Base-by-base conservation (phyloP, 2,888 invertebrate species). In the Hipparchia sbordonii region DNA sequence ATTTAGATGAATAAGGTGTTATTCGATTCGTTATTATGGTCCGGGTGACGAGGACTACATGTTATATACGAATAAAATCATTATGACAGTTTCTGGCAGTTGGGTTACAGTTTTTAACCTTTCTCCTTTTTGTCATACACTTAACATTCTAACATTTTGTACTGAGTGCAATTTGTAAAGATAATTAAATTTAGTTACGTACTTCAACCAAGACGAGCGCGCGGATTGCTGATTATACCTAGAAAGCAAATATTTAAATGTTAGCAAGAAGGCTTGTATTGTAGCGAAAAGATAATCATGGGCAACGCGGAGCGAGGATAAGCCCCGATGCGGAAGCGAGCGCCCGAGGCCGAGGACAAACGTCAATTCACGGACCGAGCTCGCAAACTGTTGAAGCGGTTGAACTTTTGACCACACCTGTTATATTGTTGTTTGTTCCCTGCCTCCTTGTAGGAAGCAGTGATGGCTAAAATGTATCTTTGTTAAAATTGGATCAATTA, bases 171-270 rank as follows among this genome's bases (percentile, higher is more conserved):
- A 39, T 39, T 39, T 39, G 39, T 57, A 23, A 10, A 60, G 12
- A 85, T 74, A 85, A 82, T 80, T 78, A 80, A 87, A 87, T 84
- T 60, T 79, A 82, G 82, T 90, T 93, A 93, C 92, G 92, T 93
- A 93, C 92, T 93, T 93, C 81, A 92, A 87, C 89, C 92, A 91
- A 89, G 92, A 91, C 82, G 91, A 87, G 87, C 92, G 92, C 88
- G 90, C 92, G 88, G 89, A 89, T 91, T 91, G 92, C 88, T 93
- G 92, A 89, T 91, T 92, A 93, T 93, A 93, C 92, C 92, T 93
- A 92, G 92, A 92, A 92, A 91, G 89, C 90, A 92, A 92, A 92
- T 87, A 80, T 78, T 79, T 80, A 60, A 70, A 70, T 79, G 81
- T 83, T 84, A 48, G 48, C 6, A 82, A 86, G 85, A 89, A 91